Evolutionary conservation across 2,113 vertebrate species (phyloP), one percentile per base, ranked within the genome.

Genomic region (Jaculus jaculus): DNA sequence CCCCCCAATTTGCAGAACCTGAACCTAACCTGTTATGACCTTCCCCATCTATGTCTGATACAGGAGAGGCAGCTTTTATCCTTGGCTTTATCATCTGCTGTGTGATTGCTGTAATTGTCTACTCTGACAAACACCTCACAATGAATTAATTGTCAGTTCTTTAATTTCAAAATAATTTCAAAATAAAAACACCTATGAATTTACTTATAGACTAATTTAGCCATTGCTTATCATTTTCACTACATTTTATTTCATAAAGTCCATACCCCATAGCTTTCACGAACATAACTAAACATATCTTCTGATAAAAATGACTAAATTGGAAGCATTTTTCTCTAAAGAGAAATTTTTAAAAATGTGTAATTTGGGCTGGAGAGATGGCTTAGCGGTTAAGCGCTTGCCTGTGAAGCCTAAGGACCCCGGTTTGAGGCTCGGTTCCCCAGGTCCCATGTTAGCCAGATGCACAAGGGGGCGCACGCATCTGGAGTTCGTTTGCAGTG

Each of bases 31-130:
- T 16, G 9, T 1, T 75, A 17, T 47, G 61, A 65, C 79, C 23
- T 69, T 90, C 28, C 11, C 32, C 34, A 60, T 15, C 3, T 47
- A 11, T 60, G 73, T 74, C 30, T 75, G 2, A 39, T 60, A 72
- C 39, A 63, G 15, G 2, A 16, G 0, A 3, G 0, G 12, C n/a
- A 13, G n/a, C 37, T 28, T 87, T 78, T n/a, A 71, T 66, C 0
- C n/a, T 54, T 1, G 21, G 7, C 13, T 60, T 30, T 26, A 65
- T 12, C 73, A 78, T 73, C 16, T 84, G 7, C 68, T 47, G 9
- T 71, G 2, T 66, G 61, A 77, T 26, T 21, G 18, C 47, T 68
- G 12, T 5, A 68, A 87, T n/a, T 72, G 2, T 37, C 4, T 71
- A 69, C 83, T n/a, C 65, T 66, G 20, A 78, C 6, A n/a, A 58